A percentile compares a stretch with the other conserved stretches of the same genome.
These are phyloP conservation scores for Sturnira hondurensis DNA, from an alignment of 2,113 vertebrate species.

Conservation along the genomic window DNA sequence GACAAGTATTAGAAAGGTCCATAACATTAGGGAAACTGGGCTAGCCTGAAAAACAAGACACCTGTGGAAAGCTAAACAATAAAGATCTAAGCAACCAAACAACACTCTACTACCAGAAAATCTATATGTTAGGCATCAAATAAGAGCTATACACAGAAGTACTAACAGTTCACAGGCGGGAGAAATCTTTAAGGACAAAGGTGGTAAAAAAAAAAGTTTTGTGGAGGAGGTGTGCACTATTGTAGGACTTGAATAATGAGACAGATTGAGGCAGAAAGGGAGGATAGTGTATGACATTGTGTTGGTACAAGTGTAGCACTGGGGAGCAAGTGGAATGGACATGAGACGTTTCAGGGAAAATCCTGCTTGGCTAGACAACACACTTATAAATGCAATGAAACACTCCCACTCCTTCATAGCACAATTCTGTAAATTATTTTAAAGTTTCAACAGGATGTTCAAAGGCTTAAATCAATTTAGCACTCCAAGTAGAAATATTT, in stretches of 20 bases:
- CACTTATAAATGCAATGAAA: not conserved
- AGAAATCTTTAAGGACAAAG: not conserved
- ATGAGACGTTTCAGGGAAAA: not conserved
- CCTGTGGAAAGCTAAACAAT: not conserved
- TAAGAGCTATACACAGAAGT: not conserved
- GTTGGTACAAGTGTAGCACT: not conserved
- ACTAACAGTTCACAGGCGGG: not conserved
- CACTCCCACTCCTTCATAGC: not conserved
- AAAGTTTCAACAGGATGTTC: slow-evolving; percentile 36
- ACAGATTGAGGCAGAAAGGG: not conserved
- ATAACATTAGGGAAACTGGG: not conserved
- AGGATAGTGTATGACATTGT: not conserved
- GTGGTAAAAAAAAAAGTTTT: not conserved
- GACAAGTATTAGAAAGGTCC: not conserved
- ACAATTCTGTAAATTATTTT: slow-evolving; percentile 56
- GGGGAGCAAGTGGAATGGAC: not conserved
- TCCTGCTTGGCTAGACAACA: not conserved
- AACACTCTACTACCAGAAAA: not conserved
- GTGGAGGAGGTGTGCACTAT: not conserved
- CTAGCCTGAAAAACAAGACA: not conserved
- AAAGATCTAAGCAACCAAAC: not conserved
- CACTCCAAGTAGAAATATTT: slow-evolving; percentile 30
- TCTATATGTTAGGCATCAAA: not conserved
- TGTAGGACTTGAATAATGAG: not conserved
- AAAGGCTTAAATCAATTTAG: slow-evolving; percentile 57